Conservation (phyloP, 2,888 invertebrate genomes). For the Erpobdella octoculata region DNA sequence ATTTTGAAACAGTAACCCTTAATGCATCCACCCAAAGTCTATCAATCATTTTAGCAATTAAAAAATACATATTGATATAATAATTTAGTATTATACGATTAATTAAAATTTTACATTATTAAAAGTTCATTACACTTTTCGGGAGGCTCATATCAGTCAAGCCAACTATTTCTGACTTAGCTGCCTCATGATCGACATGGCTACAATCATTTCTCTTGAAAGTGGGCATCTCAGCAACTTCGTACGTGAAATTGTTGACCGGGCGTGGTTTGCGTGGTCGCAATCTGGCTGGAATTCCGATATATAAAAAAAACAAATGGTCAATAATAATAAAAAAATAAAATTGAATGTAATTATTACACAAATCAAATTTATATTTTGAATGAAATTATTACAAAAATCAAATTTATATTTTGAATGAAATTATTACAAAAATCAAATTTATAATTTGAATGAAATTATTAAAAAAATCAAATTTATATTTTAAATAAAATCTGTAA, state of each 20-base stretch:
- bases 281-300: background rate
- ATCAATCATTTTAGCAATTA: no score
- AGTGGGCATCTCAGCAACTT: constrained; percentile 5
- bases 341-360: no score
- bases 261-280: background rate
- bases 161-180: no score
- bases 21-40: no score
- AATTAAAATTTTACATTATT: no score
- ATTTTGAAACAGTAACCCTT: no score
- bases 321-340: background rate
- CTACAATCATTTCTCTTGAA: no score
- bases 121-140: no score
- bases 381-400: background rate
- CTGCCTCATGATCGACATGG: no score
- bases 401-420: background rate
- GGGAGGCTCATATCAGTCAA: no score
- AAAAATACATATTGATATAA: no score
- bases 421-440: background rate
- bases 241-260: constrained; percentile 1
- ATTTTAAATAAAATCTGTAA: background rate
- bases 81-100: no score
- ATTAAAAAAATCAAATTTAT: background rate
- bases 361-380: background rate
- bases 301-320: background rate
- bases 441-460: background rate